phyloP scores from a whole-genome alignment of 2,888 invertebrate genomes.

The Stenichneumon culpator region DNA sequence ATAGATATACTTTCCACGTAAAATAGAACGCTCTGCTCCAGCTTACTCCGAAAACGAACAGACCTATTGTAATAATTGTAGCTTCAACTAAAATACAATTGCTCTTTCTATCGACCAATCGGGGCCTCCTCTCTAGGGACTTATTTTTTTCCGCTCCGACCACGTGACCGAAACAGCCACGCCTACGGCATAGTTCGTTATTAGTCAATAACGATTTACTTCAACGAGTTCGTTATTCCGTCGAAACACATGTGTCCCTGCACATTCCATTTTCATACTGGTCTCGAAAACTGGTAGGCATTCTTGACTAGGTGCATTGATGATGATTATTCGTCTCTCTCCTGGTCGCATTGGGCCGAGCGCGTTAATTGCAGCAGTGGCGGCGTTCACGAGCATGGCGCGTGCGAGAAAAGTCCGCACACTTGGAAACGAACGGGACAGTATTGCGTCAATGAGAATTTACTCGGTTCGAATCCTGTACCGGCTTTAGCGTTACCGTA shows the following conservation, averaged over 20 bases:
- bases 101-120: background rate
- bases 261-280: conserved; percentile 26
- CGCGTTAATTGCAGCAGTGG: conserved; percentile 39
- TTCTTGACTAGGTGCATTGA: conserved; percentile 44
- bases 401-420: conserved; percentile 36
- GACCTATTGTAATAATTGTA: too few relatives aligned
- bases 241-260: background rate
- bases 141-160: background rate
- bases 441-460: conserved; percentile 15
- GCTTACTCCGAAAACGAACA: too few relatives aligned
- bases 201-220: background rate
- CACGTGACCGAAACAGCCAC: background rate
- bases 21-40: too few relatives aligned
- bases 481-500: background rate
- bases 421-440: background rate
- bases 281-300: conserved; percentile 44
- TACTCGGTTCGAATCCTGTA: background rate
- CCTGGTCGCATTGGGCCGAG: conserved; percentile 28
- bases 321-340: conserved; percentile 36
- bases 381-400: conserved; percentile 46
- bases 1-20: too few relatives aligned
- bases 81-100: too few relatives aligned
- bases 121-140: background rate
- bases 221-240: conserved; percentile 2
- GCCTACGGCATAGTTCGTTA: background rate